Evolutionary conservation across 2,113 vertebrate species (phyloP).

Genomic region (Blennius ocellaris): DNA sequence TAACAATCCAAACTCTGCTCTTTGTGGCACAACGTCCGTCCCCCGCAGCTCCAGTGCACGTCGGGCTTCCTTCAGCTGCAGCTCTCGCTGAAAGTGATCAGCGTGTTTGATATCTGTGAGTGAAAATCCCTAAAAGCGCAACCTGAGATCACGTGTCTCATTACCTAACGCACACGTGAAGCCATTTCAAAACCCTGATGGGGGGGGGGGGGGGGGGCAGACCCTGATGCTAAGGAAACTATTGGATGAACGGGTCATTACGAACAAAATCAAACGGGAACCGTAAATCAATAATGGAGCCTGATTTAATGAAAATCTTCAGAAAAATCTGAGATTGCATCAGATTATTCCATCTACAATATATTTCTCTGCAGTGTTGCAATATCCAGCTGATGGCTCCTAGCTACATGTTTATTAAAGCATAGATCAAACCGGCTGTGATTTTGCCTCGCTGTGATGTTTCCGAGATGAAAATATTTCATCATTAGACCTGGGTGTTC

Average conservation of each 20-base stretch:
- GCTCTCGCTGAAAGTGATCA: background rate
- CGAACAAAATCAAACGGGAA: background rate
- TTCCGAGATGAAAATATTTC: constrained; percentile 27
- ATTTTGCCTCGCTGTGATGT: background rate
- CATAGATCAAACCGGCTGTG: constrained; percentile 12
- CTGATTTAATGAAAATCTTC: background rate
- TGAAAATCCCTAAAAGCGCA: background rate
- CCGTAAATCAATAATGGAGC: background rate
- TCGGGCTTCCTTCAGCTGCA: background rate
- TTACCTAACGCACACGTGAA: background rate
- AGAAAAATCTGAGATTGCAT: background rate
- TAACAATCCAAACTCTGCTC: no score
- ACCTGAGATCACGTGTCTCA: background rate
- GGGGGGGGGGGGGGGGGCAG: background rate
- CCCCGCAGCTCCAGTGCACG: no score
- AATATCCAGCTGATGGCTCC: constrained; percentile 7
- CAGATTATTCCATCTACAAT: background rate
- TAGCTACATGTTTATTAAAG: constrained; percentile 12
- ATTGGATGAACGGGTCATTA: background rate
- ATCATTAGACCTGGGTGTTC: background rate
- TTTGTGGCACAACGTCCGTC: no score
- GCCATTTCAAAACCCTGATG: background rate
- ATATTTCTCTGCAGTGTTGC: constrained; percentile 5
- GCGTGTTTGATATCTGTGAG: background rate
- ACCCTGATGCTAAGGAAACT: background rate